phyloP scores from a whole-genome alignment of 2,113 vertebrate genomes.

The Antechinus flavipes region DNA sequence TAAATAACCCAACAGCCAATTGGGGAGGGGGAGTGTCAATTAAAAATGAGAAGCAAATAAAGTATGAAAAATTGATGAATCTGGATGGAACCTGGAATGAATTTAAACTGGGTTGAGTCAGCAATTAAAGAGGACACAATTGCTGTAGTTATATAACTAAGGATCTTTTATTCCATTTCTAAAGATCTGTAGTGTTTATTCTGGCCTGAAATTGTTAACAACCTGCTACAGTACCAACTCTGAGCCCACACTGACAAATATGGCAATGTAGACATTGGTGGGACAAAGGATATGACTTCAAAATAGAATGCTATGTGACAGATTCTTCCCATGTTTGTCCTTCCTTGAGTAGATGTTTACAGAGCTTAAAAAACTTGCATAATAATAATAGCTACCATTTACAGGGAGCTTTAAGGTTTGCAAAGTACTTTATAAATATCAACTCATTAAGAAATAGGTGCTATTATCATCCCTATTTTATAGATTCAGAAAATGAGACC shows the following conservation, averaged over 20 bases:
- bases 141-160: not conserved
- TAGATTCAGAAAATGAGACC: not conserved
- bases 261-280: not conserved
- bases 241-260: not conserved
- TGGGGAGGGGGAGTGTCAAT: rapidly evolving
- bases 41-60: not conserved
- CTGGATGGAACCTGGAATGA: not conserved
- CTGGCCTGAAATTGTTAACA: not conserved
- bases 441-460: not conserved
- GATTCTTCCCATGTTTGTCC: not conserved
- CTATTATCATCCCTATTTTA: not conserved
- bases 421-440: not conserved
- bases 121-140: not conserved
- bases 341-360: not conserved
- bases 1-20: not conserved
- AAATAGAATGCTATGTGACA: not conserved
- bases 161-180: not conserved
- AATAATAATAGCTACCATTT: not conserved
- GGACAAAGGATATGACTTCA: too few species aligned
- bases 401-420: not conserved
- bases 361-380: not conserved
- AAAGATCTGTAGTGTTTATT: not conserved
- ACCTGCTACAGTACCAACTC: not conserved
- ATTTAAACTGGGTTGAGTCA: not conserved
- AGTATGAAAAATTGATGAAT: not conserved